A percentile compares a stretch with the other conserved stretches of the same genome.
These are phyloP conservation scores for Doris montereyensis DNA, from an alignment of 2,888 invertebrate species.

Conservation along the genomic window DNA sequence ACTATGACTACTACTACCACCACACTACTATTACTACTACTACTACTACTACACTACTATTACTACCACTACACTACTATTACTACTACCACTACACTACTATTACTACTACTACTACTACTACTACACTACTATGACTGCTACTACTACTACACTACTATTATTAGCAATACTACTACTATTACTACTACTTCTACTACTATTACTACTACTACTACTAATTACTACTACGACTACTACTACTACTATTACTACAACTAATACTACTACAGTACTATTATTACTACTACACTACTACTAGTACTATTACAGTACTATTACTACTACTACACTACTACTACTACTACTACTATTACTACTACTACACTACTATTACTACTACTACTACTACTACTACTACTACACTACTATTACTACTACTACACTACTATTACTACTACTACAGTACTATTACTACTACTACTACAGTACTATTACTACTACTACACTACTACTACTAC, in stretches of 20 bases:
- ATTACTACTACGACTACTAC: neutral
- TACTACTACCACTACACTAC: neutral
- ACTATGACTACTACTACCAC: no score
- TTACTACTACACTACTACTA: neutral
- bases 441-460: neutral
- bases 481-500: neutral
- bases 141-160: neutral
- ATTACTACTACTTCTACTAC: neutral
- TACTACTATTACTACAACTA: neutral
- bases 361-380: neutral
- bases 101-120: neutral
- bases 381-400: neutral
- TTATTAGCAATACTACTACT: neutral
- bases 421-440: neutral
- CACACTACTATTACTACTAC: no score
- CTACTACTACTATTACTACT: neutral
- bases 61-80: neutral
- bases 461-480: neutral
- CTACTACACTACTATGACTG: neutral
- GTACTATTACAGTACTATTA: neutral
- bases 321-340: neutral
- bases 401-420: neutral
- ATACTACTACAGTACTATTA: neutral
- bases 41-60: no score
- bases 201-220: neutral